Conservation (phyloP, 2,797 vertebrate genomes). For the Hoplostethus atlanticus region DNA sequence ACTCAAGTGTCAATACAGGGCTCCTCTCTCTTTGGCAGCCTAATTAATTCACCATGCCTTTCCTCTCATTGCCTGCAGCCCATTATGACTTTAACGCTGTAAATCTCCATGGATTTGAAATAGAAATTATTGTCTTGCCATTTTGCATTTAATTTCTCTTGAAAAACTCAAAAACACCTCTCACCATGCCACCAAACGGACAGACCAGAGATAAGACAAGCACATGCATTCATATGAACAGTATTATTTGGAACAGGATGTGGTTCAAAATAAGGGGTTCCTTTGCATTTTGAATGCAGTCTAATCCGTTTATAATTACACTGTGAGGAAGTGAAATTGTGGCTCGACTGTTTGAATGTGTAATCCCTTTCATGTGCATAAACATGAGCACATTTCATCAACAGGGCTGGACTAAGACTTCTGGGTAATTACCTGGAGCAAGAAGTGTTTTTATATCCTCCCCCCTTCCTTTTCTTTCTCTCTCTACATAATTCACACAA, state of each 20-base stretch:
- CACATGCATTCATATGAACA: slow-evolving; percentile 59
- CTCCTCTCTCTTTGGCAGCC: slow-evolving; percentile 90
- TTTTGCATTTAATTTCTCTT: slow-evolving; percentile 39
- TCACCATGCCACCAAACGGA: slow-evolving; percentile 37
- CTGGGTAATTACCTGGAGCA: slow-evolving; percentile 80
- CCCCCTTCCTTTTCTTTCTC: slow-evolving; percentile 38
- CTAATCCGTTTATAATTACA: slow-evolving; percentile 87
- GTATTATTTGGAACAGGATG: slow-evolving; percentile 70
- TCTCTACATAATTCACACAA: slow-evolving; percentile 78
- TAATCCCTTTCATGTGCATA: slow-evolving; percentile 83
- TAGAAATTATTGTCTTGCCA: slow-evolving; percentile 59
- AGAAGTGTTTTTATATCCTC: slow-evolving; percentile 66
- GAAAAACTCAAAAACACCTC: slow-evolving; percentile 46
- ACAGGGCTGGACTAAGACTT: slow-evolving; percentile 72
- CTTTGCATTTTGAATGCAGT: slow-evolving; percentile 80
- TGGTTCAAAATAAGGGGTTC: slow-evolving; percentile 70
- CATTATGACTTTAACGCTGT: slow-evolving; percentile 88
- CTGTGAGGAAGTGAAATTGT: slow-evolving; percentile 75
- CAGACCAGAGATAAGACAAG: slow-evolving; percentile 62
- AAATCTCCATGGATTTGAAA: slow-evolving; percentile 71
- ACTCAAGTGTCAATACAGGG: slow-evolving; percentile 90
- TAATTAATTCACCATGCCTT: slow-evolving; percentile 96
- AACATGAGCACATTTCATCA: slow-evolving; percentile 82
- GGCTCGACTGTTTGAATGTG: slow-evolving; percentile 76
- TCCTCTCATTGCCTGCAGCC: slow-evolving; percentile 88